These are phyloP conservation scores for Abramis brama DNA, from an alignment of 2,113 vertebrate species.

Conservation along the genomic window DNA sequence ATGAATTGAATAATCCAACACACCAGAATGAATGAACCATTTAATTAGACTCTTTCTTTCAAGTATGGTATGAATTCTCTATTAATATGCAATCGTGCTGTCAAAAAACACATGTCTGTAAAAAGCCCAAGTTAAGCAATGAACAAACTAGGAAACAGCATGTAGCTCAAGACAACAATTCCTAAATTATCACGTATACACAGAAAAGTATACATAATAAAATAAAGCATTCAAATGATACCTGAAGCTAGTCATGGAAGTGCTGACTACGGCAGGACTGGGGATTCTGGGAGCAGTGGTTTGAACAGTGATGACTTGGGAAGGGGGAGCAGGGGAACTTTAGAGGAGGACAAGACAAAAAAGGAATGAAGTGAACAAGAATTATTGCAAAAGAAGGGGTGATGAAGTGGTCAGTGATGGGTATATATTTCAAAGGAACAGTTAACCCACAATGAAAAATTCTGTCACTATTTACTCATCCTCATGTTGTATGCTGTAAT, in stretches of 20 bases:
- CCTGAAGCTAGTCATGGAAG: slow-evolving; percentile 85
- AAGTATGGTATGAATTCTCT: background rate
- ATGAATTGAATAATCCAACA: background rate
- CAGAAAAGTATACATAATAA: slow-evolving; percentile 16
- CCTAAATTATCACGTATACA: slow-evolving; percentile 15
- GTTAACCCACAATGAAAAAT: background rate
- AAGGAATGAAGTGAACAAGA: background rate
- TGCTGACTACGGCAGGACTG: slow-evolving; percentile 85
- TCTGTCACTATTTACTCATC: background rate
- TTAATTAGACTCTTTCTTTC: too few relatives aligned
- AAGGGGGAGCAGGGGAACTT: slow-evolving; percentile 84
- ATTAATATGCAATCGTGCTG: background rate
- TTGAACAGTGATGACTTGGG: slow-evolving; percentile 79
- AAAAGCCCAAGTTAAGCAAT: background rate
- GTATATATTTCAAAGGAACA: background rate
- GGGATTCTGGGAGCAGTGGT: slow-evolving; percentile 78
- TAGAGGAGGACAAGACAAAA: slow-evolving; percentile 66
- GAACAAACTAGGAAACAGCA: background rate
- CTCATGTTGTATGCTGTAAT: background rate
- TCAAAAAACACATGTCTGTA: background rate
- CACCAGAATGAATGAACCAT: background rate
- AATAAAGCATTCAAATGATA: slow-evolving; percentile 66
- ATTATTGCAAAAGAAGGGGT: background rate
- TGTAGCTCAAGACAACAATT: background rate
- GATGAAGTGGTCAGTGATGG: background rate